These are phyloP conservation scores for Cacatua alba DNA, from an alignment of 2,113 vertebrate species.

Conservation along the genomic window DNA sequence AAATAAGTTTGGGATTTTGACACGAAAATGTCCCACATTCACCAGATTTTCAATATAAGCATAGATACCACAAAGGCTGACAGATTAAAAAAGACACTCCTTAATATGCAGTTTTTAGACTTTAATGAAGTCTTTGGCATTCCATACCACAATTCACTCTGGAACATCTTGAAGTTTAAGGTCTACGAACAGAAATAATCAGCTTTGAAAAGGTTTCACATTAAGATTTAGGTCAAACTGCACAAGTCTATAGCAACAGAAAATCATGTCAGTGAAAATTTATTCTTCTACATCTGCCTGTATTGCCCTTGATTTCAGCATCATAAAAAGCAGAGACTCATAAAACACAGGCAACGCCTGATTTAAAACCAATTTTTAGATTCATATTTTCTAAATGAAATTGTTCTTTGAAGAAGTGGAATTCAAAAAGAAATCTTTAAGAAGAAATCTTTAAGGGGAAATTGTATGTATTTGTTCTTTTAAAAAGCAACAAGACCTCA, in stretches of 20 bases:
- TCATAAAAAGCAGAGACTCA: not conserved
- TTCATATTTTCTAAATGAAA: not conserved
- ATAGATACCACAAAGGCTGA: not conserved
- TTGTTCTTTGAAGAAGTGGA: not conserved
- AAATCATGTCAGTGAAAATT: not conserved
- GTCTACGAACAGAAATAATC: not conserved
- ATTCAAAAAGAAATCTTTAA: not conserved
- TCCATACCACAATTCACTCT: not conserved
- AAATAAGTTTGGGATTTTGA: not conserved
- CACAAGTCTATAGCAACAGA: not conserved
- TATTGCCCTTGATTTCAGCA: not conserved
- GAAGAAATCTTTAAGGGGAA: not conserved
- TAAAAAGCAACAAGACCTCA: not conserved
- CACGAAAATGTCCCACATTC: not conserved
- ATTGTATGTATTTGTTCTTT: not conserved
- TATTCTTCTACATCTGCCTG: not conserved
- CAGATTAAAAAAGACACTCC: not conserved
- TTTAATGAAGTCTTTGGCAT: not conserved
- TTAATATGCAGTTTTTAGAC: not conserved
- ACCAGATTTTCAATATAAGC: not conserved
- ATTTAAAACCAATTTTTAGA: not conserved
- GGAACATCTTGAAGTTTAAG: not conserved
- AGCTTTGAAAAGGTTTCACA: not conserved
- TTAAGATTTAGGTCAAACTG: not conserved
- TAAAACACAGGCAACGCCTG: not conserved